phyloP scores from a whole-genome alignment of 2,797 vertebrate species.

The Enteromius argenteus region DNA sequence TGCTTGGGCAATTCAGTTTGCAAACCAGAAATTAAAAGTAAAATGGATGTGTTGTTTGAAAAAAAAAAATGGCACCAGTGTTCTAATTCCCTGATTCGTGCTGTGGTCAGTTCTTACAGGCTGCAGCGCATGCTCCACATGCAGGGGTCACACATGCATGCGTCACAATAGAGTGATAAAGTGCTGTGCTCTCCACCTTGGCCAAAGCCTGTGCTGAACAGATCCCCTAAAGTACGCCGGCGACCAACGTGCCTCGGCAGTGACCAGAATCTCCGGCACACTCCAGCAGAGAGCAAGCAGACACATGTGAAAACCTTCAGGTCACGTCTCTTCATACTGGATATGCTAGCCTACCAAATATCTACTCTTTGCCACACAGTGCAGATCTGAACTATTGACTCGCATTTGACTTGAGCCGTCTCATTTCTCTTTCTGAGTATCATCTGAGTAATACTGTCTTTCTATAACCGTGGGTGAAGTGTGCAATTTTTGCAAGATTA shows the following conservation, averaged over 20 bases:
- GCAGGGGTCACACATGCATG: conserved; percentile 30
- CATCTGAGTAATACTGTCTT: neutral
- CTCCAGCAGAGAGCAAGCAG: conserved; percentile 84
- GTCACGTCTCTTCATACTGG: neutral
- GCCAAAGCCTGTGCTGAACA: conserved; percentile 93
- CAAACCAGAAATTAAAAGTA: neutral
- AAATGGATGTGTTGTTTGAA: neutral
- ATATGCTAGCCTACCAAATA: neutral
- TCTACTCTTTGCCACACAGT: neutral
- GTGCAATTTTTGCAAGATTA: neutral
- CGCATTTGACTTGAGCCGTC: neutral
- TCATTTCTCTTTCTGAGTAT: neutral
- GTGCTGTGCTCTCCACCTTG: conserved; percentile 90
- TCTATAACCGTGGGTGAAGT: neutral
- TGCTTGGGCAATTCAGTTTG: neutral
- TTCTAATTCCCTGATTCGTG: neutral
- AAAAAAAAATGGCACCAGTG: neutral
- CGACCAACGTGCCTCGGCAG: conserved; percentile 92
- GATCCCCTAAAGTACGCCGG: conserved; percentile 96
- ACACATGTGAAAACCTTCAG: conserved; percentile 77
- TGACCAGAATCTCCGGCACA: conserved; percentile 96
- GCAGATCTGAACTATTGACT: neutral
- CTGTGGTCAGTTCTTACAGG: conserved; percentile 50
- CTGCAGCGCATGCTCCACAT: conserved; percentile 29
- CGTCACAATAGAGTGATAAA: conserved; percentile 67